Conservation (phyloP, 2,797 vertebrate genomes). For the Momotus momota region DNA sequence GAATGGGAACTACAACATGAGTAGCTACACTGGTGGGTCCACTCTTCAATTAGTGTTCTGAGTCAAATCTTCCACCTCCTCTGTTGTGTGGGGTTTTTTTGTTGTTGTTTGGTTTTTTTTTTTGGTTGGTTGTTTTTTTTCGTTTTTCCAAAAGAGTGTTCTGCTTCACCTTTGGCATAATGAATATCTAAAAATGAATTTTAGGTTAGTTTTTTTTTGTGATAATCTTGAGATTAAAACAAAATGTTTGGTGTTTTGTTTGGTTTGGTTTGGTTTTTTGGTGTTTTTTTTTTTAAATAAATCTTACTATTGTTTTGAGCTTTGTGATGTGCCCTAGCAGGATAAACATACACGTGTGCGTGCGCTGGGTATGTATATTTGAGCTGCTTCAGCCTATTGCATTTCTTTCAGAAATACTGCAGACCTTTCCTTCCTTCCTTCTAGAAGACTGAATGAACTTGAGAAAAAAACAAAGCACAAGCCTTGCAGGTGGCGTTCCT, state of each 20-base stretch:
- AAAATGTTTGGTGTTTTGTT: not conserved
- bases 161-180: not conserved
- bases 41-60: not conserved
- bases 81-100: not conserved
- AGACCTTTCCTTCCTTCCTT: not conserved
- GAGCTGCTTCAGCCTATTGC: not conserved
- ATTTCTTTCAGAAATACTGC: not conserved
- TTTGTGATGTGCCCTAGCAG: not conserved
- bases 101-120: too few species aligned
- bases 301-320: not conserved
- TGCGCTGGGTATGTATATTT: not conserved
- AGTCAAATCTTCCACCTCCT: not conserved
- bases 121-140: too few species aligned
- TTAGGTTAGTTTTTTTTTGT: not conserved
- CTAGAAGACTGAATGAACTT: not conserved
- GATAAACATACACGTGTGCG: fast-evolving
- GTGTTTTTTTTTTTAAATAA: too few species aligned
- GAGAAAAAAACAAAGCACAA: not conserved
- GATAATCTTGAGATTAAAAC: not conserved
- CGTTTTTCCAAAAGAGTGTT: not conserved
- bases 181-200: not conserved
- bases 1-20: not conserved
- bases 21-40: not conserved
- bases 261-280: not conserved
- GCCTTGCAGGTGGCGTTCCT: not conserved